phyloP scores from a whole-genome alignment of 1,140 invertebrate species.

The Saccostrea cuccullata region DNA sequence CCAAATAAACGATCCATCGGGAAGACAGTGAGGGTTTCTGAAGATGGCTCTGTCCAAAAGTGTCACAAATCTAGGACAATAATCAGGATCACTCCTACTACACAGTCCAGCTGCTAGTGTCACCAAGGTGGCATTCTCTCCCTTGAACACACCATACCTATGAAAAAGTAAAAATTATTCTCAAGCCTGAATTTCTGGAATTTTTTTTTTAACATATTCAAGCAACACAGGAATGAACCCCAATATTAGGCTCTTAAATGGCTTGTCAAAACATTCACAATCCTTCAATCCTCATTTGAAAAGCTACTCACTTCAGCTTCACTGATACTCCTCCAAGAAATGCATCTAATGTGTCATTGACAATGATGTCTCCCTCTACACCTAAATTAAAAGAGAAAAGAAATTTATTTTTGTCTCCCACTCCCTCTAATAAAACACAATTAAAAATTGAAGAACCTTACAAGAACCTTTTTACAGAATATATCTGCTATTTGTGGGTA shows the following conservation, averaged over 20 bases:
- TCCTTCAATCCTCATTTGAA: background rate
- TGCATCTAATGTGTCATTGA: background rate
- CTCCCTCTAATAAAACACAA: background rate
- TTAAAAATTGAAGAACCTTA: background rate
- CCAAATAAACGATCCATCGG: slow-evolving; percentile 53
- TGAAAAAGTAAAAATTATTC: background rate
- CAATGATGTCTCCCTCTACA: slow-evolving; percentile 9
- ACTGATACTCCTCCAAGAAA: slow-evolving; percentile 11
- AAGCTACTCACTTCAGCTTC: background rate
- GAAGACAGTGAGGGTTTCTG: slow-evolving; percentile 53
- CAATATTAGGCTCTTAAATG: background rate
- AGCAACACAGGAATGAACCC: background rate
- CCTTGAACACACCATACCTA: slow-evolving; percentile 20
- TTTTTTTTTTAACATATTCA: background rate
- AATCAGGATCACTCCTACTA: slow-evolving; percentile 35
- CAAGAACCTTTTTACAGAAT: background rate
- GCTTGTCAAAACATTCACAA: background rate
- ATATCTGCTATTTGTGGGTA: too few relatives aligned
- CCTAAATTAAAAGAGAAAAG: background rate
- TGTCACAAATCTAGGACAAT: slow-evolving; percentile 46
- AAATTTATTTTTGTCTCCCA: background rate
- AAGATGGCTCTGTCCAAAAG: slow-evolving; percentile 56
- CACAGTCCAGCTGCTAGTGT: slow-evolving; percentile 56
- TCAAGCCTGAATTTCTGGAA: background rate
- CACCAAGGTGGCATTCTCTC: slow-evolving; percentile 41